Percentiles rank a stretch among this genome's conserved stretches.
Conservation (phyloP, 2,888 invertebrate species). For the Epinotia bilunana region DNA sequence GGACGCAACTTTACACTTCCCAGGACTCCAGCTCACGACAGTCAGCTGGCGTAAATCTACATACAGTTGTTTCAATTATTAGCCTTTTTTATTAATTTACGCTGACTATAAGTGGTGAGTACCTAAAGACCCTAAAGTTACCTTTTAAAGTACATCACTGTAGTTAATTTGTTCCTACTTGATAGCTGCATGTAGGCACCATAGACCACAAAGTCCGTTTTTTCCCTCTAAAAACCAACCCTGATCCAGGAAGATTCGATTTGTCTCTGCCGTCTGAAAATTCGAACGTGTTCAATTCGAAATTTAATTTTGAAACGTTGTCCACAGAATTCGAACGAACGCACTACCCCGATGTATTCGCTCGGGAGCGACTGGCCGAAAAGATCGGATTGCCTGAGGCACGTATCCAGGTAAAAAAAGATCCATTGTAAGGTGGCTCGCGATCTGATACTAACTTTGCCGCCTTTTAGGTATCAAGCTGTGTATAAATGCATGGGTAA, state of each 20-base stretch:
- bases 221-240: conserved; percentile 1
- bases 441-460: conserved; percentile 51
- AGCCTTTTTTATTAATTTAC: not conserved
- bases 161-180: not conserved
- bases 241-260: conserved; percentile 37
- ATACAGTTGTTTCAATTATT: too few relatives aligned
- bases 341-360: conserved; percentile 99
- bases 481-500: conserved; percentile 24
- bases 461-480: conserved; percentile 37
- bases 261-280: conserved; percentile 43
- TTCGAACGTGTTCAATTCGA: conserved; percentile 48
- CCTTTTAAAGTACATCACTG: not conserved
- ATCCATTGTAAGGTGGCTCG: conserved; percentile 78
- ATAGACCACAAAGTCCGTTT: conserved; percentile 9
- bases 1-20: too few relatives aligned
- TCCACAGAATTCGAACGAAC: conserved; percentile 96
- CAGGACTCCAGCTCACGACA: too few relatives aligned
- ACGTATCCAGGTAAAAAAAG: conserved; percentile 97
- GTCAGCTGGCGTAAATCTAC: too few relatives aligned
- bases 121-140: too few relatives aligned
- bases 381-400: conserved; percentile 99
- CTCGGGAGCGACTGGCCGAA: conserved; percentile 96
- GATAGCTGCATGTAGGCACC: conserved; percentile 1
- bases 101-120: not conserved
- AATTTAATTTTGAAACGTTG: conserved; percentile 49